A percentile compares a stretch with the other conserved stretches of the same genome.
Evolutionary conservation across 2,797 vertebrate genomes (phyloP).

Genomic region (Oreortyx pictus): DNA sequence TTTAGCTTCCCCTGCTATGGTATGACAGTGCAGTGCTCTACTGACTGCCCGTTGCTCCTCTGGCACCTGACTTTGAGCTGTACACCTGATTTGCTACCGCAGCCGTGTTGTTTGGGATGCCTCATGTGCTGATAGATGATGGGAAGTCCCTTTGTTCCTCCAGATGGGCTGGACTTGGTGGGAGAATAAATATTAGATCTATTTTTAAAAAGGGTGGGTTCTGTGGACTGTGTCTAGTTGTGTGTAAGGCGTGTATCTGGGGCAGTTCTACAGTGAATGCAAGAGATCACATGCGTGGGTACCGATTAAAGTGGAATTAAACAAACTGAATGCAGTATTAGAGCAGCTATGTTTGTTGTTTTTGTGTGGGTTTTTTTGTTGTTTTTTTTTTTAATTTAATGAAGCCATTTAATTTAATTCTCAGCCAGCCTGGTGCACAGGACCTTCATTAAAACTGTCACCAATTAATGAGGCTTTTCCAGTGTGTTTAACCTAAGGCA

Average conservation of each 20-base stretch:
- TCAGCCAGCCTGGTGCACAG: neutral
- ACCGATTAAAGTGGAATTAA: constrained; percentile 38
- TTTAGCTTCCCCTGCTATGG: too few species aligned
- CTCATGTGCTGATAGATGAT: neutral
- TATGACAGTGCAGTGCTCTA: neutral
- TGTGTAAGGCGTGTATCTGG: neutral
- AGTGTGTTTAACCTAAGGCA: constrained; percentile 21
- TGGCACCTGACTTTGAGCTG: neutral
- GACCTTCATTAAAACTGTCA: constrained; percentile 32
- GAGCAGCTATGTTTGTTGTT: constrained; percentile 16
- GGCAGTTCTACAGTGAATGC: neutral
- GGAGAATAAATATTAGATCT: neutral
- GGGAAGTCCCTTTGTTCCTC: neutral
- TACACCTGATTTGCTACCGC: neutral
- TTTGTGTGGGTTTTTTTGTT: neutral
- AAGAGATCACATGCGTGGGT: neutral
- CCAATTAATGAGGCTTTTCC: constrained; percentile 58
- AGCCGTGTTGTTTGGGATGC: neutral
- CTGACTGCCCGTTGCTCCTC: neutral
- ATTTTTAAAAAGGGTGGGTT: neutral
- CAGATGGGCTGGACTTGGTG: neutral
- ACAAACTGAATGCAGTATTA: neutral
- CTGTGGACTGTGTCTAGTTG: neutral
- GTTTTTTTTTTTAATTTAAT: constrained; percentile 47
- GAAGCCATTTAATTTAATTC: constrained; percentile 46